phyloP scores from a whole-genome alignment of 2,797 vertebrate genomes.

The Acrocephalus scirpaceus region DNA sequence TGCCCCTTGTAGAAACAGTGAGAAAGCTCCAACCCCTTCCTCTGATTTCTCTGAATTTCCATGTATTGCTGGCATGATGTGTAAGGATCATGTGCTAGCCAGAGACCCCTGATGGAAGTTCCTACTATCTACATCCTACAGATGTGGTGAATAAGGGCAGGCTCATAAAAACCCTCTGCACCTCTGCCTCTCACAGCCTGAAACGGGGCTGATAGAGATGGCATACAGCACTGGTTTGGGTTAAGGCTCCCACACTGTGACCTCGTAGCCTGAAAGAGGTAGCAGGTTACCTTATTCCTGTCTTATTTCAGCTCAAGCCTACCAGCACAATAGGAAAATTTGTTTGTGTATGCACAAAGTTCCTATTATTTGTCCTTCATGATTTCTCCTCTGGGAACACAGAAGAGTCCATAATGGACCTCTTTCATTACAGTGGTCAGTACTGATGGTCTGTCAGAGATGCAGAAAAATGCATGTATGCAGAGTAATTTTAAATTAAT shows the following conservation, averaged over 20 bases:
- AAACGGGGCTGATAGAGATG: fast-evolving
- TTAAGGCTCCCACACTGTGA: not conserved
- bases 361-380: not conserved
- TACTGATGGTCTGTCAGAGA: not conserved
- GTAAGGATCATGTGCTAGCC: constrained; percentile 34
- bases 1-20: not conserved
- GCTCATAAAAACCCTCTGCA: not conserved
- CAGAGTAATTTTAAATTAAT: constrained; percentile 54
- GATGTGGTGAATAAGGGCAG: not conserved
- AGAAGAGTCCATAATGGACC: not conserved
- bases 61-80: fast-evolving
- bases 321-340: not conserved
- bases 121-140: not conserved
- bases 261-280: not conserved
- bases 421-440: not conserved
- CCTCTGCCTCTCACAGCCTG: not conserved
- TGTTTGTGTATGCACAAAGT: not conserved
- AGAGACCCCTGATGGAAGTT: constrained; percentile 65
- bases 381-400: not conserved
- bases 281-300: not conserved
- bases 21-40: not conserved
- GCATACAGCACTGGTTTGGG: not conserved
- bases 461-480: not conserved
- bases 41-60: not conserved
- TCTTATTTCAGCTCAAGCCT: not conserved